These are phyloP conservation scores for Drosophila oshimai DNA, from an alignment of 1,140 invertebrate species.

Conservation along the genomic window DNA sequence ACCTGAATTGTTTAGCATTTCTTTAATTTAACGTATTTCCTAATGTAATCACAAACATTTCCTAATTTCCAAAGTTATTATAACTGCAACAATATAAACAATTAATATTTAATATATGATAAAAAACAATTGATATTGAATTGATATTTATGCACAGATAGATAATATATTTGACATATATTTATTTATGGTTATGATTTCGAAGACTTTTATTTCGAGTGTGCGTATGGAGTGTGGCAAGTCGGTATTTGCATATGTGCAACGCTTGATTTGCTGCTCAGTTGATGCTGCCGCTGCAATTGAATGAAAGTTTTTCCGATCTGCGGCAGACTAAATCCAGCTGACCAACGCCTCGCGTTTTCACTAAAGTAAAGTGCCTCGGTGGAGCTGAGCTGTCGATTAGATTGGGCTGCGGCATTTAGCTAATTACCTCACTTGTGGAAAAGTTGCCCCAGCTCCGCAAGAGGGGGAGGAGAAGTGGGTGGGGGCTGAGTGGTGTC, in stretches of 20 bases:
- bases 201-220: not conserved
- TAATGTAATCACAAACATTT: too few relatives aligned
- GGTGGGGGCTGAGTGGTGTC: constrained; percentile 16
- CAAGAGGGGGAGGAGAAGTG: too few relatives aligned
- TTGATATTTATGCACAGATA: too few relatives aligned
- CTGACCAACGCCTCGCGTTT: constrained; percentile 53
- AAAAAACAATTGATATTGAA: too few relatives aligned
- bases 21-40: not conserved
- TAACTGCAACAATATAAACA: too few relatives aligned
- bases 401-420: constrained; percentile 61
- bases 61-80: too few relatives aligned
- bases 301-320: constrained; percentile 65
- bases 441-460: constrained; percentile 4
- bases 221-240: constrained; percentile 13
- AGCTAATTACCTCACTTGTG: constrained; percentile 57
- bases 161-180: too few relatives aligned
- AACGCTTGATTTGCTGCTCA: constrained; percentile 32
- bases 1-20: too few relatives aligned
- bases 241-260: constrained; percentile 51
- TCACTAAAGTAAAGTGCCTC: constrained; percentile 67
- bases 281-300: constrained; percentile 24
- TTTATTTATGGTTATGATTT: too few relatives aligned
- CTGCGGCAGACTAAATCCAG: not conserved
- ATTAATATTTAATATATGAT: too few relatives aligned
- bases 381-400: constrained; percentile 44